phyloP scores from a whole-genome alignment of 2,888 invertebrate species.

The Chalcosyrphus nemorum region DNA sequence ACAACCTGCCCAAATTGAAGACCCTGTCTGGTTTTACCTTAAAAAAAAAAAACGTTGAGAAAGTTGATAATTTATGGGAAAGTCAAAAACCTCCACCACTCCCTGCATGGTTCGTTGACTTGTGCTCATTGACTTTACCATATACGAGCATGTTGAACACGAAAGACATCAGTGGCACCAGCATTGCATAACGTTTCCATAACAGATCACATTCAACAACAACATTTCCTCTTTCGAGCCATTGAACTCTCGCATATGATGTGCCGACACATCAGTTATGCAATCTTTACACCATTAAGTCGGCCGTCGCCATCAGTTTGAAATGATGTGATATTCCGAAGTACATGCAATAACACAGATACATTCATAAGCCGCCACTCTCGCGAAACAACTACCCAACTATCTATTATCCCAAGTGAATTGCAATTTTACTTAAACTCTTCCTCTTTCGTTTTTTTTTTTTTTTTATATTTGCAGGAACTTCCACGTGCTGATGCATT shows the following conservation, averaged over 20 bases:
- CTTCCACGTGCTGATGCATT: slow-evolving; percentile 82
- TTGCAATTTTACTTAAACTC: slow-evolving; percentile 40
- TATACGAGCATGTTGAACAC: slow-evolving; percentile 30
- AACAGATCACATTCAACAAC: slow-evolving; percentile 35
- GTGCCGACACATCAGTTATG: slow-evolving; percentile 28
- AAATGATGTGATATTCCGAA: background rate
- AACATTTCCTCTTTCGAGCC: slow-evolving; percentile 62
- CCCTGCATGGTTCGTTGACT: slow-evolving; percentile 57
- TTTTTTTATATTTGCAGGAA: slow-evolving; percentile 77
- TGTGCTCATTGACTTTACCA: slow-evolving; percentile 35
- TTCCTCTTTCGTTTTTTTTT: background rate
- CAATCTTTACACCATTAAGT: slow-evolving; percentile 40
- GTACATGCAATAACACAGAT: background rate
- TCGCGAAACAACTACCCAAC: slow-evolving; percentile 15
- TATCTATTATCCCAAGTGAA: background rate
- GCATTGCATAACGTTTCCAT: slow-evolving; percentile 59
- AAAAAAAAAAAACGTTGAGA: slow-evolving; percentile 38
- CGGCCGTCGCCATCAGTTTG: slow-evolving; percentile 26
- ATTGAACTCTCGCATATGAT: slow-evolving; percentile 51
- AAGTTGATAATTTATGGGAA: slow-evolving; percentile 35
- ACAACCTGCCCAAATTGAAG: slow-evolving; percentile 5
- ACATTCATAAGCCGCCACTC: slow-evolving; percentile 5
- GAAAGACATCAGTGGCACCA: slow-evolving; percentile 9
- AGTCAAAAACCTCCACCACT: slow-evolving; percentile 28
- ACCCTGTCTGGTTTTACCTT: slow-evolving; percentile 16